Base-by-base conservation (phyloP, 2,888 invertebrate species). In the Steinernema hermaphroditum region DNA sequence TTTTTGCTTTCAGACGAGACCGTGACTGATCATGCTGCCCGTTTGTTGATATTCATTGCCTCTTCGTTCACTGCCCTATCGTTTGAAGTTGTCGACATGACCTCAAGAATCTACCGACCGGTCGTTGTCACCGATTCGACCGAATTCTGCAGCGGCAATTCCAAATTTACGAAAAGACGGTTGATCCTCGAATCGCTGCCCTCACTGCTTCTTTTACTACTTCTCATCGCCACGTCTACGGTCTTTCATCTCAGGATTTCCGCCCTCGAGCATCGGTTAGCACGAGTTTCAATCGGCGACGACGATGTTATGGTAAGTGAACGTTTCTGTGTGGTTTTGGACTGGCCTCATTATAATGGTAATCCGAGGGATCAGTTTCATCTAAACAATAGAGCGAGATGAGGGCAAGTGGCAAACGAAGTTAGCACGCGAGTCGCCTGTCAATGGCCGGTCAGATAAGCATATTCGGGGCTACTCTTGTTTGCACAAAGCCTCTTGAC, bases 401-500 rank as follows among this genome's bases (percentile, higher is more conserved):
- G 62, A 29, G 62, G 14, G 32, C 32, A 62, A 32, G 29, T 62
- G 27, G 29, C 62, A n/a, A 16, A 16, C 16, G 32, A 62, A 62
- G 62, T 32, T 62, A 62, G 62, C 62, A 62, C 62, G 62, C 62
- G 62, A 29, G 32, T 62, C 9, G 50, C 34, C 62, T 62, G 62
- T 62, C 62, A 62, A 16, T 29, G 32, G n/a, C 32, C 32, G 62
- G 29, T 4, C 32, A 32, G 6, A 14, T 29, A 16, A 32, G 32
- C 62, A 32, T 12, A 62, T 62, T 4, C 62, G 62, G 29, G 62
- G 6, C 27, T 29, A 29, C 16, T 32, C 62, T 16, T 62, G 62
- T 62, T 62, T 62, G 62, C 62, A 62, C 32, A 62, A 62, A 62
- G 62, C 62, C 62, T 32, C 62, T 62, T 62, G 62, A 62, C 62